Conservation (phyloP, 2,797 vertebrate species). For the Myotis daubentonii region DNA sequence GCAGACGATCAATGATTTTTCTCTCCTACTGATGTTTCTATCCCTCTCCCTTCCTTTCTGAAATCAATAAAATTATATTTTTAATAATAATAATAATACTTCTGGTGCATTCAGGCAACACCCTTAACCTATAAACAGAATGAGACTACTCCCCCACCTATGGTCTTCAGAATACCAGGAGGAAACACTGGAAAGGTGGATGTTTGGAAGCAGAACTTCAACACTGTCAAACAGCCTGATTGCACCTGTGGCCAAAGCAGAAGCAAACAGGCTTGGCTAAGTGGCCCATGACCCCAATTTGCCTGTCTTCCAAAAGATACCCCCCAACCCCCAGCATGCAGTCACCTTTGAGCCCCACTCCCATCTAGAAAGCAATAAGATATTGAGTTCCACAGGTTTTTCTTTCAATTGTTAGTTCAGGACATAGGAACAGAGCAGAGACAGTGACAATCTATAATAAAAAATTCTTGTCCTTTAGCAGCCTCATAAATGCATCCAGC, state of each 20-base stretch:
- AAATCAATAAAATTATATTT: too few relatives aligned
- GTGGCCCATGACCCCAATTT: not conserved
- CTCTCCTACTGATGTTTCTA: too few relatives aligned
- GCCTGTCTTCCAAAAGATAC: not conserved
- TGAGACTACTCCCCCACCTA: not conserved
- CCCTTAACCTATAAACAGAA: constrained; percentile 19
- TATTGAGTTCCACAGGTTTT: not conserved
- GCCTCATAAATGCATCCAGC: not conserved
- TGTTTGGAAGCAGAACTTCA: constrained; percentile 36
- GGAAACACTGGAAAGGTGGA: not conserved
- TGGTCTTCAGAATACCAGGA: constrained; percentile 24
- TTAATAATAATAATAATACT: not conserved
- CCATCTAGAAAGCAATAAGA: not conserved
- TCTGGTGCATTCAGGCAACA: not conserved
- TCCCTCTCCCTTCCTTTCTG: too few relatives aligned
- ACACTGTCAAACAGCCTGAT: not conserved
- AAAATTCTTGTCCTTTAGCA: constrained; percentile 12
- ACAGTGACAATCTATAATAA: not conserved
- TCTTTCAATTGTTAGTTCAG: not conserved
- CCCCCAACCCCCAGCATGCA: not conserved
- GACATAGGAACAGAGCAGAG: constrained; percentile 32
- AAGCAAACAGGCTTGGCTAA: not conserved
- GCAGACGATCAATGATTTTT: too few relatives aligned
- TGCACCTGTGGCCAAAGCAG: constrained; percentile 24
- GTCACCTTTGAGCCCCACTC: not conserved